Conservation (phyloP, 2,113 vertebrate species). For the Chrysemys picta region DNA sequence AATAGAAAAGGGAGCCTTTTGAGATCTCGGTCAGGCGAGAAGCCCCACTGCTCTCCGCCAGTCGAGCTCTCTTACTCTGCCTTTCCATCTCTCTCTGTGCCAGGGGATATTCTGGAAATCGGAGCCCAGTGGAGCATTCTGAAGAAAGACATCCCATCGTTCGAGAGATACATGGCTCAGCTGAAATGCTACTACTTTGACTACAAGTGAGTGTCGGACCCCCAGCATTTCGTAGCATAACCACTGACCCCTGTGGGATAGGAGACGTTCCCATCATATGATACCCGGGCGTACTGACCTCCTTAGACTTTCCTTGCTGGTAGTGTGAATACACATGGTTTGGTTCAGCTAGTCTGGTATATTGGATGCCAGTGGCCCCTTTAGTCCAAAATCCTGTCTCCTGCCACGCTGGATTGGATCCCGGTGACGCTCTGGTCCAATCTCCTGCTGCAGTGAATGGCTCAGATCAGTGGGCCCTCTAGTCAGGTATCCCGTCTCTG, state of each 20-base stretch:
- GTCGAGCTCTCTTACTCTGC: background rate
- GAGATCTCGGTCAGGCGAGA: background rate
- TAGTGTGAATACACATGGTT: no score
- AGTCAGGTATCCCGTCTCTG: no score
- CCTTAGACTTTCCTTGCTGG: no score
- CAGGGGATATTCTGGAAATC: constrained; percentile 95
- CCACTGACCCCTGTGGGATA: background rate
- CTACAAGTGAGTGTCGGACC: constrained; percentile 86
- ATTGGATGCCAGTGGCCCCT: background rate
- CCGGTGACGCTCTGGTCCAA: no score
- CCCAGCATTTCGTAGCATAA: no score
- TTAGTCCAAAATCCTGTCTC: no score
- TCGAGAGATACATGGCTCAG: constrained; percentile 95
- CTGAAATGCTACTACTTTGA: constrained; percentile 98
- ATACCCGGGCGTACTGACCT: no score
- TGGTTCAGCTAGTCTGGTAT: background rate
- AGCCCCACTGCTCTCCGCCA: background rate
- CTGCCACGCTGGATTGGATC: no score
- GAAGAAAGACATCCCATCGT: constrained; percentile 94
- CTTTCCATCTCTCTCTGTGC: background rate
- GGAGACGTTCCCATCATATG: background rate
- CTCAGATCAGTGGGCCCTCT: background rate
- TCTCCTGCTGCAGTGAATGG: background rate
- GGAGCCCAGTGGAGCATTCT: constrained; percentile 94
- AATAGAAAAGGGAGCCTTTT: background rate